Evolutionary conservation across 2,888 invertebrate genomes (phyloP), one percentile per base, ranked within the genome.

Genomic region (Nomada hirtipes): DNA sequence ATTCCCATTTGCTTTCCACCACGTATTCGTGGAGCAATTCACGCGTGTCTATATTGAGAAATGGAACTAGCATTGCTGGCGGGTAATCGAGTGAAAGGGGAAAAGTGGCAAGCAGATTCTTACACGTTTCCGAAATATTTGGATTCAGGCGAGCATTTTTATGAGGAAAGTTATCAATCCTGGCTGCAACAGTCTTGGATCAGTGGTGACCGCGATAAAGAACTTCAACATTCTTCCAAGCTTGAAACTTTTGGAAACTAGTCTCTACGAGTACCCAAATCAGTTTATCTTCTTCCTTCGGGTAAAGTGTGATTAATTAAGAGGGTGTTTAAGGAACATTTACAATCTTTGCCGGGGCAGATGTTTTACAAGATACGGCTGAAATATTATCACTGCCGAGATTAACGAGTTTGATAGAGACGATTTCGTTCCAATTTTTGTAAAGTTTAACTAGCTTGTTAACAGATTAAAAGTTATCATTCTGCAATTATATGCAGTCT

Each of bases 1-100:
- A 71, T 65, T 71, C 29, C 64, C 76, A 44, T 76, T 76, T 60
- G 44, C 20, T 57, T n/a, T 59, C 9, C 50, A 11, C 42, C 13
- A 18, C 15, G 18, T n/a, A 2, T 47, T 3, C 55, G 15, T 15
- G 47, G 47, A 57, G 13, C 23, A 42, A n/a, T 42, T 23, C 26
- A 9, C 52, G 23, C 20, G 26, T 44, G 68, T 26, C 59, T n/a
- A 20, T 47, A 10, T 15, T 44, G 26, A 29, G 68, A 47, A 59
- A 69, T 13, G 13, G 11, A 26, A 4, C 23, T 13, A 4, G 26
- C 26, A 11, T 26, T 4, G n/a, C 11, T 26, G 4, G 20, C 13
- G 23, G 10, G 13, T 13, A 11, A 26, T 53, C 44, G 44, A 52
- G 3, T 4, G 42, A 42, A 42, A n/a, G 4, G n/a, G 60, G n/a